A percentile compares a stretch with the other conserved stretches of the same genome.
Conservation (phyloP, 2,113 vertebrate genomes). For the Crotophaga sulcirostris region DNA sequence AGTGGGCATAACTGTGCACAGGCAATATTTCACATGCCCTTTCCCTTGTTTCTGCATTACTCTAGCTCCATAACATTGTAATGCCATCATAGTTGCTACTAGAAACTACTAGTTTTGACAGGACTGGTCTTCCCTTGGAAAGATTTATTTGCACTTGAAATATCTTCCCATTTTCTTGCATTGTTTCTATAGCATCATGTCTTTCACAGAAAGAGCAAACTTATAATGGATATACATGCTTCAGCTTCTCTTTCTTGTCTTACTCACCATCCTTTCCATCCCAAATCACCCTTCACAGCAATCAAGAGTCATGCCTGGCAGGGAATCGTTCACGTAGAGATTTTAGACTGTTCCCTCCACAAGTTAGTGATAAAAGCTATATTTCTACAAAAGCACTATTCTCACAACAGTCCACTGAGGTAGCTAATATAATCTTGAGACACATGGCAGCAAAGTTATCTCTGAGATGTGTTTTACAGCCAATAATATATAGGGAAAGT, state of each 20-base stretch:
- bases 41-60: not conserved
- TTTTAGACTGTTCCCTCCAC: slow-evolving; percentile 49
- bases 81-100: not conserved
- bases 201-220: not conserved
- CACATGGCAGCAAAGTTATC: slow-evolving; percentile 50
- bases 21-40: not conserved
- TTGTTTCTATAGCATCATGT: not conserved
- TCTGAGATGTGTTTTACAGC: slow-evolving; percentile 29
- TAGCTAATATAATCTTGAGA: slow-evolving; percentile 61
- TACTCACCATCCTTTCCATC: not conserved
- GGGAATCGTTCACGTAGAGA: slow-evolving; percentile 32
- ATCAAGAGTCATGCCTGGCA: slow-evolving; percentile 58
- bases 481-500: not conserved
- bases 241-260: slow-evolving; percentile 12
- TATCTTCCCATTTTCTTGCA: not conserved
- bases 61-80: not conserved
- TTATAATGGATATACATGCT: not conserved
- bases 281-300: not conserved
- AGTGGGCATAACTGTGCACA: not conserved
- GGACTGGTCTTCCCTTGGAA: not conserved
- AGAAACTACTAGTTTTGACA: not conserved
- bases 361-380: slow-evolving; percentile 40
- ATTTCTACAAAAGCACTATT: slow-evolving; percentile 64
- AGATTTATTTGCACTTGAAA: not conserved
- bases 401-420: slow-evolving; percentile 44